Percentiles rank a stretch among this genome's conserved stretches.
phyloP scores from a whole-genome alignment of 2,888 invertebrate species.

The Rotaria socialis region DNA sequence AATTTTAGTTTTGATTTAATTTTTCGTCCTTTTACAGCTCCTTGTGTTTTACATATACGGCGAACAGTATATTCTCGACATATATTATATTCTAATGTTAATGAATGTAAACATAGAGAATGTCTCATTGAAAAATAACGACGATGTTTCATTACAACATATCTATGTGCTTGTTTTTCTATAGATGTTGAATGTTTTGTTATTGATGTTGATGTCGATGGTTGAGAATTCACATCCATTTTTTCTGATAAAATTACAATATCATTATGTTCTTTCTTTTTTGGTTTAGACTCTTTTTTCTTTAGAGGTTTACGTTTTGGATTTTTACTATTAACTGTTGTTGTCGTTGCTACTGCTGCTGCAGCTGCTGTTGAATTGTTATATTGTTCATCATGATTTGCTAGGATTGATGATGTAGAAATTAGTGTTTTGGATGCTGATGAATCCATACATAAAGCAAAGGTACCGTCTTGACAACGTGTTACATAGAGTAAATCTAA shows the following conservation, averaged over 20 bases:
- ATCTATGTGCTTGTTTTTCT: neutral
- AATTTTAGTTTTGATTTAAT: neutral
- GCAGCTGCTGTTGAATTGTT: neutral
- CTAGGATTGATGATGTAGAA: too few relatives aligned
- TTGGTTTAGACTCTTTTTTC: neutral
- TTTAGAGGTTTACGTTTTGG: neutral
- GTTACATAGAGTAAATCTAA: neutral
- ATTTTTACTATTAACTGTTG: neutral
- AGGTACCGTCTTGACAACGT: conserved; percentile 12
- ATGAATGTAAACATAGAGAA: neutral
- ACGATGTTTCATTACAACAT: conserved; percentile 3
- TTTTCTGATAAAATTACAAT: neutral
- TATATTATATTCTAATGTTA: conserved; percentile 12
- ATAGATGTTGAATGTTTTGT: neutral
- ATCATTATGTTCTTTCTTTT: neutral
- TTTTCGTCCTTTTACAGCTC: neutral
- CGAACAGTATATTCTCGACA: neutral
- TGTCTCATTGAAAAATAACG: neutral
- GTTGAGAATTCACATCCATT: neutral
- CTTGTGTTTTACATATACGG: neutral
- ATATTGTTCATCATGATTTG: neutral
- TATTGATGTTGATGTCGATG: neutral
- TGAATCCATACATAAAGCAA: conserved; percentile 19
- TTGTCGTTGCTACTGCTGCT: too few relatives aligned
- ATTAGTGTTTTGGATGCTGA: neutral